Evolutionary conservation across 2,888 invertebrate species (phyloP).

Genomic region (Glaucopsyche alexis): DNA sequence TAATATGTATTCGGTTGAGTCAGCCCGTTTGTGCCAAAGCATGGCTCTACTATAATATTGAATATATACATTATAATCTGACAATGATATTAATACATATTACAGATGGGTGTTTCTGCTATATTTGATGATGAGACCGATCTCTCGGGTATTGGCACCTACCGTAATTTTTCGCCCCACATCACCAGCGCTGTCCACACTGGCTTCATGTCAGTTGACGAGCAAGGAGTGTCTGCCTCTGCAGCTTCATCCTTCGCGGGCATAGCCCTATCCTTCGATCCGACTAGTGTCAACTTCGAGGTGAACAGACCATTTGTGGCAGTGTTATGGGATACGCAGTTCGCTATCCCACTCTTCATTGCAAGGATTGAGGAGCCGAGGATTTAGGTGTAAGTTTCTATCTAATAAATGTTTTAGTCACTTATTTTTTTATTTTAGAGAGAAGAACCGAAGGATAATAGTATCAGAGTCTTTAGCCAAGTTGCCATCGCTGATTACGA

Average conservation of each 20-base stretch:
- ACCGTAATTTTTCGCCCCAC: constrained; percentile 49
- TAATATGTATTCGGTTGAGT: too few species aligned
- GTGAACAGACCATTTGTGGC: constrained; percentile 75
- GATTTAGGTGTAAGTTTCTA: constrained; percentile 32
- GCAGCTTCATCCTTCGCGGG: constrained; percentile 68
- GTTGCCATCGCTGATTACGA: too few species aligned
- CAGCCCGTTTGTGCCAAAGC: too few species aligned
- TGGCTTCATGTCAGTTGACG: constrained; percentile 74
- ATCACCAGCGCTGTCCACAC: constrained; percentile 73
- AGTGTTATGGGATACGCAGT: constrained; percentile 67
- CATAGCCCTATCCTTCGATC: constrained; percentile 71
- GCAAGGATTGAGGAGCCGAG: constrained; percentile 71
- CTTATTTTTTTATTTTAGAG: not conserved
- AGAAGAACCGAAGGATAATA: not conserved
- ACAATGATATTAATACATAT: constrained; percentile 36
- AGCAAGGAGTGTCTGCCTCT: constrained; percentile 72
- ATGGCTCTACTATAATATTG: too few species aligned
- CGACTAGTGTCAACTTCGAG: constrained; percentile 54
- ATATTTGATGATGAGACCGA: constrained; percentile 63
- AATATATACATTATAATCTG: too few species aligned
- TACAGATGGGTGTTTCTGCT: constrained; percentile 69
- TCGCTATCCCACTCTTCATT: constrained; percentile 72
- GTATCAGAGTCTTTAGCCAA: too few species aligned
- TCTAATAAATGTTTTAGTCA: not conserved
- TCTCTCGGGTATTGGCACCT: constrained; percentile 56